Evolutionary conservation across 1,140 invertebrate species (phyloP), one percentile per base, ranked within the genome.

Genomic region (Aphis gossypii): DNA sequence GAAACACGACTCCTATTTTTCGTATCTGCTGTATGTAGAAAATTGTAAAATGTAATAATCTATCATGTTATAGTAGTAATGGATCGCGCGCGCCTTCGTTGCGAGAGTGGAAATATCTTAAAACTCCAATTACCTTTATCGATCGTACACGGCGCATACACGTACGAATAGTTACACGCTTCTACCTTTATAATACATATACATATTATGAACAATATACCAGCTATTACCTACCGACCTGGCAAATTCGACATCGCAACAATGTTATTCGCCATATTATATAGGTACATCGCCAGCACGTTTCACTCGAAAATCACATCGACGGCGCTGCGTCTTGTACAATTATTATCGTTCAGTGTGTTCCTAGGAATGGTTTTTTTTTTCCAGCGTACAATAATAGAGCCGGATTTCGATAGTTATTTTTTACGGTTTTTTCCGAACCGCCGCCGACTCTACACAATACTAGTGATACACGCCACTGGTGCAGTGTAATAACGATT

Each of bases 71-170:
- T 41, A 41, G 3, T 76, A 4, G 60, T 68, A 68, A 35, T 18
- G n/a, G n/a, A 76, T 76, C 60, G 14, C 60, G 11, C n/a, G 30
- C 14, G 14, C 60, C n/a, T 35, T 76, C 14, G 30, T 76, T 18
- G n/a, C 60, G 3, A n/a, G 60, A 35, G 60, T n/a, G n/a, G 30
- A 76, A n/a, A 44, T 84, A 44, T 9, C 41, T 30, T 84, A 84
- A 44, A 84, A 84, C 83, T 44, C 38, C 38, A 84, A 84, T 84
- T 84, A 44, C 41, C 83, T 84, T 84, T 84, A 84, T 84, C 41
- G 83, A 84, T 84, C 41, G 83, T 25, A 41, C 83, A 11, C 8
- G 41, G 83, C 41, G 83, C 83, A 84, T 25, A 23, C 4, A 84
- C 83, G 38, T 41, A 84, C 23, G 35, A 83, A 83, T n/a, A 38